Evolutionary conservation across 1,140 invertebrate genomes (phyloP), one percentile per base, ranked within the genome.

Genomic region (Caenorhabditis latens): DNA sequence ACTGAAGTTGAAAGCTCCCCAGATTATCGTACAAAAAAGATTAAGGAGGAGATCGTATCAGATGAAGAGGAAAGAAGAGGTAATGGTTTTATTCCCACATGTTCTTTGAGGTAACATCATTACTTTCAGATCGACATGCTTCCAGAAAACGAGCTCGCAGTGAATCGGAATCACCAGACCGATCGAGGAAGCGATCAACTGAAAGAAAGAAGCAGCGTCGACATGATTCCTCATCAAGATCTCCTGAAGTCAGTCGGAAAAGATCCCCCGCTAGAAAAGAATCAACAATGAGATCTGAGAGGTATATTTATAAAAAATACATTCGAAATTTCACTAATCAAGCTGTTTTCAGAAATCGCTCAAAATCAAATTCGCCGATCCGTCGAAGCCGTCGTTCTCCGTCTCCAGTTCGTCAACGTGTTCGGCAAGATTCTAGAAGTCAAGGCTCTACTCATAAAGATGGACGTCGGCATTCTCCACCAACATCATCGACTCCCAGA

Each of bases 31-130:
- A 13, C 32, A 3, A 84, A 84, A 63, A 46, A 84, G 40, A 84
- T 84, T 40, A 84, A 86, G 46, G 53, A 86, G 24, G 84, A 86
- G 50, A 19, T 63, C 6, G 14, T 58, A 42, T 86, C 84, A 19
- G 84, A 75, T 5, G 84, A 84, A 4, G 83, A 84, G 40, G 21
- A 84, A 14, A 42, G 1, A 11, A 85, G 55, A 63, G 32, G 32
- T 32, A 32, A 32, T 32, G 32, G 32, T 32, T 32, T 32, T 32
- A 32, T 32, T 32, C 32, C 32, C 32, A 32, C 32, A 2, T 2
- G 32, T 32, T 32, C 32, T 32, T 32, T 32, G 32, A 32, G 32
- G 2, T 32, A 32, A 32, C 32, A 32, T 32, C 32, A 32, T 32
- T 32, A 32, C 32, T 32, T 32, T 32, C 32, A 32, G 32, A 32